Evolutionary conservation across 2,113 vertebrate species (phyloP), one percentile per base, ranked within the genome.

Genomic region (Sturnira hondurensis): DNA sequence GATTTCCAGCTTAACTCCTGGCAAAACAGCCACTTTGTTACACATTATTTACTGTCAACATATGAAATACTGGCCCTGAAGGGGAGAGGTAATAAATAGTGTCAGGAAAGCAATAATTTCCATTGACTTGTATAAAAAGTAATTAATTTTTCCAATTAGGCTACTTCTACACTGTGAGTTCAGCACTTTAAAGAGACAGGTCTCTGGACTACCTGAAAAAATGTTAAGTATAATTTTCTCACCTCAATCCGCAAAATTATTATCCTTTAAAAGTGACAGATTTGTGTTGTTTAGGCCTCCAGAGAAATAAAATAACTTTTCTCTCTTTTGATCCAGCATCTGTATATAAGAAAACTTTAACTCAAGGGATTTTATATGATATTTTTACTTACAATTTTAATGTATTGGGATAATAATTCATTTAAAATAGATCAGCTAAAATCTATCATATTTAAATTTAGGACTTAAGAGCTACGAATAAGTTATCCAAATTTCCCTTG

Each of bases 101-200:
- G 54, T 83, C 70, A 90, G 61, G 65, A 96, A 98, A 97, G 87
- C 20, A 96, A 0, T 71, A 92, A 95, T 91, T 97, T 96, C 41
- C 81, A 92, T 3, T 96, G 82, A 87, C 14, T 12, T 43, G 52
- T 68, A 96, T 87, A 95, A 97, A 95, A 97, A 94, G 86, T 65
- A 91, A n/a, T 13, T 33, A 94, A 77, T 65, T 90, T 87, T 92
- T 97, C 78, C 84, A 97, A 13, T 82, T 89, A 28, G 50, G 58
- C 16, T 84, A 76, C 65, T 96, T 91, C 78, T 83, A 83, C 0
- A 70, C 13, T 16, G 70, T 41, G 20, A 74, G 6, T 67, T 80
- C 91, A 67, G 78, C 7, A 80, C 8, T 12, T 50, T 58, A 87
- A 4, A 2, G 26, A 92, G 52, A 70, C 0, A 94, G 4, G 90